Conservation (phyloP, 2,888 invertebrate species). For the Chymomyza procnemis region DNA sequence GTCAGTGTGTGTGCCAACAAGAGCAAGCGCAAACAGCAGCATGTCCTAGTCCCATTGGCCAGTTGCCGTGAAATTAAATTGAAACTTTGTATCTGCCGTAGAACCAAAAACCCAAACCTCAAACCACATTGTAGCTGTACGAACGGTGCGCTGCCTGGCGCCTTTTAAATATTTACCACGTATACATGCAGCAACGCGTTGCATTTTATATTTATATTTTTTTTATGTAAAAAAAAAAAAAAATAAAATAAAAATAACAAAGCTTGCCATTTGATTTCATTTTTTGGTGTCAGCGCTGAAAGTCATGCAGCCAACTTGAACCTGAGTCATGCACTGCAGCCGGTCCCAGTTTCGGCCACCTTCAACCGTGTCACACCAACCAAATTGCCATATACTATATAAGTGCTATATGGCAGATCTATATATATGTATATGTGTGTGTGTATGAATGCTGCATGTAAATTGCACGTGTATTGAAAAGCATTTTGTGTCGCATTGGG, state of each 20-base stretch:
- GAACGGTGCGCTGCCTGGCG: not conserved
- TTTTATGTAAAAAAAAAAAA: not conserved
- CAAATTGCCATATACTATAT: slow-evolving; percentile 29
- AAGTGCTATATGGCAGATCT: not conserved
- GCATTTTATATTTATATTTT: not conserved
- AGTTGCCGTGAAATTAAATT: not conserved
- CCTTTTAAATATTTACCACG: not conserved
- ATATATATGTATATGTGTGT: slow-evolving; percentile 1
- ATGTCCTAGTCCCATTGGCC: not conserved
- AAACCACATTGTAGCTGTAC: not conserved
- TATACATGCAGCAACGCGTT: not conserved
- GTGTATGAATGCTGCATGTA: not conserved
- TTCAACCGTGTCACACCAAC: slow-evolving; percentile 63
- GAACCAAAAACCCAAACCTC: no score
- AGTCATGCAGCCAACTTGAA: slow-evolving; percentile 68
- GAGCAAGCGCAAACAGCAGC: no score
- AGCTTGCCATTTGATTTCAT: slow-evolving; percentile 40
- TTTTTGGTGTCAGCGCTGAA: slow-evolving; percentile 55
- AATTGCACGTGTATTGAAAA: slow-evolving; percentile 39
- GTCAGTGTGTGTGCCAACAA: slow-evolving; percentile 14
- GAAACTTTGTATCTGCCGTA: not conserved
- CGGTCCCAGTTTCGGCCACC: slow-evolving; percentile 41
- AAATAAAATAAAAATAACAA: not conserved
- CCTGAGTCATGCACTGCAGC: slow-evolving; percentile 65
- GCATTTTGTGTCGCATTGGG: slow-evolving; percentile 42